These are phyloP conservation scores for Florisuga fusca DNA, from an alignment of 2,797 vertebrate genomes.

Conservation along the genomic window DNA sequence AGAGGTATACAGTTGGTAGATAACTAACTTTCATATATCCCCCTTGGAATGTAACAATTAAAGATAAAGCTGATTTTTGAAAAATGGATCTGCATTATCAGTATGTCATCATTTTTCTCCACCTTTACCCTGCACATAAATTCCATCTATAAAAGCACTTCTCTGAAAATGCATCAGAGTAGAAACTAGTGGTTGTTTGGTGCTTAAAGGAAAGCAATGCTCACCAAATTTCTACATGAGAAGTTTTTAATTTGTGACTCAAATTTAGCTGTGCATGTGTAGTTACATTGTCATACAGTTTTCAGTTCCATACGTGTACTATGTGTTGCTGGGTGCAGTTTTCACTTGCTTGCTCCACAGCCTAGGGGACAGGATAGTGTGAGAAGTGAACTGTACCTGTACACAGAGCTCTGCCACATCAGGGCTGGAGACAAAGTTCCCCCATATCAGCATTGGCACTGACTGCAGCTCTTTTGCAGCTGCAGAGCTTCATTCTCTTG, in stretches of 20 bases:
- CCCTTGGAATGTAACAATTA: constrained; percentile 79
- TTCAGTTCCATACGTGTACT: neutral
- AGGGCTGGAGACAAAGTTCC: neutral
- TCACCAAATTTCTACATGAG: neutral
- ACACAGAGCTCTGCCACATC: neutral
- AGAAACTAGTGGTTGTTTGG: neutral
- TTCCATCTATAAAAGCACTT: neutral
- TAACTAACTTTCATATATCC: constrained; percentile 70
- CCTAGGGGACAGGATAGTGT: neutral
- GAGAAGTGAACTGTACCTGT: neutral
- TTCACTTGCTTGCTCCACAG: neutral
- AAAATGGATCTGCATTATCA: constrained; percentile 33
- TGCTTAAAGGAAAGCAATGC: neutral
- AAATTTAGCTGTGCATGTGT: neutral
- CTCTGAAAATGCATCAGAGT: neutral
- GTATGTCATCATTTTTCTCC: constrained; percentile 28
- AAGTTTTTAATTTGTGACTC: neutral
- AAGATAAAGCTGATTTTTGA: constrained; percentile 75
- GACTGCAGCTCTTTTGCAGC: neutral
- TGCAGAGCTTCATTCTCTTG: neutral
- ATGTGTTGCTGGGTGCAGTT: neutral
- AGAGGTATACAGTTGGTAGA: constrained; percentile 65
- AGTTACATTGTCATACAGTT: neutral
- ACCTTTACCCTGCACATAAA: neutral
- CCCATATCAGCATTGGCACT: neutral